Percentiles rank a stretch among this genome's conserved stretches.
Evolutionary conservation across 2,888 invertebrate genomes (phyloP).

Genomic region (Chirona hameri): DNA sequence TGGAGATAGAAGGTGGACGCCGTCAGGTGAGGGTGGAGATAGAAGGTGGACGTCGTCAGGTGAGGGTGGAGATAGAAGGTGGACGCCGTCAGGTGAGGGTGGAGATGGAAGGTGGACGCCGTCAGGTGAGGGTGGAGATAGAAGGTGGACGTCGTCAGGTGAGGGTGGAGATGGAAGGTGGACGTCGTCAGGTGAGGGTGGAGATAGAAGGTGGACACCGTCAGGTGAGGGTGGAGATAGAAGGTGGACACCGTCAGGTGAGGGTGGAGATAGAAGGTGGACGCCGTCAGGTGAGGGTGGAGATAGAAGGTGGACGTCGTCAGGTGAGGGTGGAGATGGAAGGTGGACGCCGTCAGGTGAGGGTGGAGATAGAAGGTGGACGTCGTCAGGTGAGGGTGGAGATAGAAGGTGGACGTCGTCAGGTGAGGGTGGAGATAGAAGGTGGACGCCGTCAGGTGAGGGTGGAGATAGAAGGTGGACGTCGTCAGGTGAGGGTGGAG

Average conservation of each 20-base stretch:
- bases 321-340: slow-evolving; percentile 41
- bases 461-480: slow-evolving; percentile 38
- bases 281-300: slow-evolving; percentile 42
- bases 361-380: slow-evolving; percentile 39
- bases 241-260: slow-evolving; percentile 43
- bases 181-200: slow-evolving; percentile 42
- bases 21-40: slow-evolving; percentile 41
- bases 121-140: slow-evolving; percentile 41
- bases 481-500: slow-evolving; percentile 42
- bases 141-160: slow-evolving; percentile 43
- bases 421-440: slow-evolving; percentile 41
- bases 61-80: slow-evolving; percentile 40
- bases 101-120: slow-evolving; percentile 40
- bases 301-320: slow-evolving; percentile 41
- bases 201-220: slow-evolving; percentile 41
- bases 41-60: slow-evolving; percentile 43
- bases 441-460: slow-evolving; percentile 43
- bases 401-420: slow-evolving; percentile 41
- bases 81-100: slow-evolving; percentile 42
- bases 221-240: slow-evolving; percentile 41
- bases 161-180: slow-evolving; percentile 39
- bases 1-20: slow-evolving; percentile 40
- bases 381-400: slow-evolving; percentile 42
- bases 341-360: slow-evolving; percentile 43
- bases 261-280: slow-evolving; percentile 39